These are phyloP conservation scores for Steinernema scapterisci DNA, from an alignment of 2,888 invertebrate genomes.

Conservation along the genomic window DNA sequence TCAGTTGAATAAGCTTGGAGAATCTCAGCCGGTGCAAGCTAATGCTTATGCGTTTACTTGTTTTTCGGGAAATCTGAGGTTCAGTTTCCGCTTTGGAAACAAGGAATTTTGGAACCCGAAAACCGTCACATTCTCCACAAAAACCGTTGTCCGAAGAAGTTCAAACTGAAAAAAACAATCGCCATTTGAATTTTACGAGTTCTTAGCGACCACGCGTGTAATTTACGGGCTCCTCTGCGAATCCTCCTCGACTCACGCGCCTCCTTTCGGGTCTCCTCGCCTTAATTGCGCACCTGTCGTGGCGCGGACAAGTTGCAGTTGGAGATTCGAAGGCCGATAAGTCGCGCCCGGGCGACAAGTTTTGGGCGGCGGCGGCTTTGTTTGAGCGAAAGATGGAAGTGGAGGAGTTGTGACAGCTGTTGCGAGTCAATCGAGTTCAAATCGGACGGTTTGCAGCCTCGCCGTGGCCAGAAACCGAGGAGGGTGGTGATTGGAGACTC, in stretches of 20 bases:
- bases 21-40: too few species aligned
- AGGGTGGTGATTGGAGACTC: background rate
- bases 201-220: constrained; percentile 23
- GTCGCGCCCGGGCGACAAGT: constrained; percentile 25
- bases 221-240: constrained; percentile 22
- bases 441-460: too few species aligned
- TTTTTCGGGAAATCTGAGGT: too few species aligned
- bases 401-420: constrained; percentile 24
- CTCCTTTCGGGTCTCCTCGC: background rate
- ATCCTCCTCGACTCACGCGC: too few species aligned
- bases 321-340: constrained; percentile 18
- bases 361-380: constrained; percentile 18
- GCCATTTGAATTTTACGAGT: constrained; percentile 20
- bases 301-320: constrained; percentile 13
- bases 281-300: constrained; percentile 30
- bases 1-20: too few species aligned
- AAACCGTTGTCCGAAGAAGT: too few species aligned
- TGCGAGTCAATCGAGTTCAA: constrained; percentile 23
- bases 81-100: too few species aligned
- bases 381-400: constrained; percentile 1
- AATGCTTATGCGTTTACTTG: too few species aligned
- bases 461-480: background rate
- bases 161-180: too few species aligned
- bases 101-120: too few species aligned
- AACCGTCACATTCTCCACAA: too few species aligned